Evolutionary conservation across 2,888 invertebrate genomes (phyloP), one percentile per base, ranked within the genome.

Genomic region (Elmis aenea): DNA sequence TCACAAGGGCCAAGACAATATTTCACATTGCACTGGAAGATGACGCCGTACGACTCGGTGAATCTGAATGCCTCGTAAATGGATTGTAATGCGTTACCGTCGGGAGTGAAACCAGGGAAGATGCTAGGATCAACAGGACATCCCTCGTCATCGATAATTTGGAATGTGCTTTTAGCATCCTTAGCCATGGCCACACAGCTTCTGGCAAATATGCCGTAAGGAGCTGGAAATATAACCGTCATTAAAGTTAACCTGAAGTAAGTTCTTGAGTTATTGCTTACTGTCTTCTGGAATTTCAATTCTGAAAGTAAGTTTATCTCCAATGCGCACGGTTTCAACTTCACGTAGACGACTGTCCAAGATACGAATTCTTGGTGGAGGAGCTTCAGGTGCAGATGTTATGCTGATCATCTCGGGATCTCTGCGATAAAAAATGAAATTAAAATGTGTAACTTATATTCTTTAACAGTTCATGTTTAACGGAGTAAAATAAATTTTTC

Each of bases 181-280:
- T 93, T 94, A 36, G 93, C 93, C 93, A 94, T 93, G 42, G 93
- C 93, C 38, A 93, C 90, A 70, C 93, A 94, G 64, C 92, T 93
- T 64, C 93, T 81, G 24, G 93, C 93, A 65, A 93, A 93, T 59
- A 93, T 93, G 55, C 93, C 93, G 61, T 93, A 93, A 3, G 93
- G 93, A 68, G 93, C 93, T 93, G 70, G 8, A 66, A 69, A 56
- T 59, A 58, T 41, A 13, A 13, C 14, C 13, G n/a, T 5, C 15
- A 24, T 9, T 10, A 24, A n/a, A n/a, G n/a, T n/a, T n/a, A n/a
- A n/a, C n/a, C n/a, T n/a, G n/a, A n/a, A n/a, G n/a, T n/a, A n/a
- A n/a, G n/a, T n/a, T n/a, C n/a, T n/a, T n/a, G n/a, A n/a, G n/a
- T n/a, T n/a, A n/a, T n/a, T 21, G 58, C 89, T 82, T 71, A 93